phyloP scores from a whole-genome alignment of 2,888 invertebrate genomes.

The Phania funesta region DNA sequence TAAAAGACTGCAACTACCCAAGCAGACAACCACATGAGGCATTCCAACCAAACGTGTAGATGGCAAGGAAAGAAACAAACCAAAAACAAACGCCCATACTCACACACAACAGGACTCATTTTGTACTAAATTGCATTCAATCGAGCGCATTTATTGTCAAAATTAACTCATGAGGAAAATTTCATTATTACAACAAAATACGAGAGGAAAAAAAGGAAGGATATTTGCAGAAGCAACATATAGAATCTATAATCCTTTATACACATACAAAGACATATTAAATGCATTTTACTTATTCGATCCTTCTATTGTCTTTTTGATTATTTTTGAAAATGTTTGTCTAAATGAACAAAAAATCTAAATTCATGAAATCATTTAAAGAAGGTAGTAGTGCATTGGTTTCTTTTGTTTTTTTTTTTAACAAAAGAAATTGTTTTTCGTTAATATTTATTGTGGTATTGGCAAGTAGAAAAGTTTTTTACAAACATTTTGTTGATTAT shows the following conservation, averaged over 20 bases:
- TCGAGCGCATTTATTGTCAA: constrained; percentile 80
- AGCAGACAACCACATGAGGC: constrained; percentile 52
- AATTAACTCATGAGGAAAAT: constrained; percentile 80
- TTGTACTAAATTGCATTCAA: constrained; percentile 77
- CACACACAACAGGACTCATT: constrained; percentile 65
- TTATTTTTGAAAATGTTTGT: constrained; percentile 40
- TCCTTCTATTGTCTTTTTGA: constrained; percentile 23
- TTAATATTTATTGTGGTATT: constrained; percentile 11
- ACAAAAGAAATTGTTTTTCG: constrained; percentile 46
- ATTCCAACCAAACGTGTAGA: neutral
- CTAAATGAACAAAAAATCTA: constrained; percentile 8
- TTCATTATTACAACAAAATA: constrained; percentile 76
- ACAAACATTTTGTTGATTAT: constrained; percentile 34
- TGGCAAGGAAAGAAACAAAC: constrained; percentile 6
- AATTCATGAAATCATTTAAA: constrained; percentile 51
- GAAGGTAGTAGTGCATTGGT: constrained; percentile 36
- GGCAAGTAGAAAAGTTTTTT: constrained; percentile 38
- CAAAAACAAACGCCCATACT: neutral
- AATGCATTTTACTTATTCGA: constrained; percentile 60
- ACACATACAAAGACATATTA: constrained; percentile 38
- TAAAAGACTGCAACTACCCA: constrained; percentile 68
- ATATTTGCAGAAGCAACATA: constrained; percentile 11
- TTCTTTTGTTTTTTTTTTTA: constrained; percentile 26
- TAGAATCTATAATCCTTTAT: constrained; percentile 41
- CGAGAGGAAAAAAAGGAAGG: constrained; percentile 2